A percentile compares a stretch with the other conserved stretches of the same genome.
These are phyloP conservation scores for Pseudois nayaur DNA, from an alignment of 2,113 vertebrate genomes.

Conservation along the genomic window DNA sequence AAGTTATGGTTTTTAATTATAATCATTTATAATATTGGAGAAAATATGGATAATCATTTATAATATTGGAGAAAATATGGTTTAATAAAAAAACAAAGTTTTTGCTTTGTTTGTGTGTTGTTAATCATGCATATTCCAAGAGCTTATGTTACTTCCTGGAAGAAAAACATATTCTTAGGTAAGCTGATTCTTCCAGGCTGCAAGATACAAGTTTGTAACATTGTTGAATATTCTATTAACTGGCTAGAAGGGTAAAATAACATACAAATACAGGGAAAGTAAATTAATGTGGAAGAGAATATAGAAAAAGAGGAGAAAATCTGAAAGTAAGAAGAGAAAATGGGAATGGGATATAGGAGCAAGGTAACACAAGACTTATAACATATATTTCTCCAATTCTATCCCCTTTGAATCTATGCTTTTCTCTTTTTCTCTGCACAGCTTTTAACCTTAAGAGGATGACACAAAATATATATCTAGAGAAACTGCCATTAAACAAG, in stretches of 20 bases:
- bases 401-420: not conserved
- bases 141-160: not conserved
- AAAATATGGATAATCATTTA: slow-evolving; percentile 43
- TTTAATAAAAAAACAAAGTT: slow-evolving; percentile 40
- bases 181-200: slow-evolving; percentile 18
- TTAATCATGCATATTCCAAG: not conserved
- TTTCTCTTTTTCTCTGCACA: not conserved
- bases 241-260: not conserved
- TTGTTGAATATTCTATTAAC: not conserved
- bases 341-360: not conserved
- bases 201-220: not conserved
- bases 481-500: not conserved
- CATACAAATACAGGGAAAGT: not conserved
- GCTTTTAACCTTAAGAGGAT: not conserved
- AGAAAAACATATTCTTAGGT: slow-evolving; percentile 33
- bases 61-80: slow-evolving; percentile 2
- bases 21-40: slow-evolving; percentile 11
- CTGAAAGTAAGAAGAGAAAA: not conserved
- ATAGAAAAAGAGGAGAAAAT: not conserved
- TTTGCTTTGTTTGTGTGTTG: slow-evolving; percentile 34
- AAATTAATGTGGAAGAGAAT: not conserved
- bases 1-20: slow-evolving; percentile 64
- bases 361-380: not conserved
- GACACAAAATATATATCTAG: not conserved
- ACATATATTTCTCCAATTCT: not conserved